Percentiles rank a stretch among this genome's conserved stretches.
Evolutionary conservation across 64 coral and sea anemone genomes (phyloP).

Genomic region (Montipora cactus): DNA sequence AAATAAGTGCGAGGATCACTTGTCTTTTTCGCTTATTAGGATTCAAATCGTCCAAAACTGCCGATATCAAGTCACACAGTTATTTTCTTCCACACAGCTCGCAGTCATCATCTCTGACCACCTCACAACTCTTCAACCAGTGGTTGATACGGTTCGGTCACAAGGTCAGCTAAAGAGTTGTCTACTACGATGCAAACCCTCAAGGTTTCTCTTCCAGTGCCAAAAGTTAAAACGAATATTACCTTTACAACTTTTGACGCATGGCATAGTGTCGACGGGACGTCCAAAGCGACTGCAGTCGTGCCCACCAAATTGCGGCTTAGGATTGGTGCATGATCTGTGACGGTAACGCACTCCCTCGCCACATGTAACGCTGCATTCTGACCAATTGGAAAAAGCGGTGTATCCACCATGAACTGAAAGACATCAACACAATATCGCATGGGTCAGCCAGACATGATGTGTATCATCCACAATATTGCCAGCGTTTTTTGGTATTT

Average conservation of each 20-base stretch:
- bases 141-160: too few relatives aligned
- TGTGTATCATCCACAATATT: neutral
- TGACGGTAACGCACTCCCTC: slow-evolving; percentile 84
- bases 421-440: neutral
- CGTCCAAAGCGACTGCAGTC: slow-evolving; percentile 72
- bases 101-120: too few relatives aligned
- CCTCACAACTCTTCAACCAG: too few relatives aligned
- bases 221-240: neutral
- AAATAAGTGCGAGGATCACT: too few relatives aligned
- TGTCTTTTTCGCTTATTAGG: too few relatives aligned
- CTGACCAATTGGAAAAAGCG: slow-evolving; percentile 73
- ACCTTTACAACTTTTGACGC: slow-evolving; percentile 65
- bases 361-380: slow-evolving; percentile 90
- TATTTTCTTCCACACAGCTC: too few relatives aligned
- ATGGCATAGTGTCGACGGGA: slow-evolving; percentile 66
- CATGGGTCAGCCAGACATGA: neutral
- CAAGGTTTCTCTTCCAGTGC: too few relatives aligned
- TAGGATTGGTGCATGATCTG: slow-evolving; percentile 66
- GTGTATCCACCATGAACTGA: slow-evolving; percentile 87
- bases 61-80: too few relatives aligned
- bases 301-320: slow-evolving; percentile 77
- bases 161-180: too few relatives aligned
- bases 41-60: too few relatives aligned
- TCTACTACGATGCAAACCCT: too few relatives aligned
- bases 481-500: neutral